phyloP scores from a whole-genome alignment of 2,797 vertebrate species.

The Alectoris magna region DNA sequence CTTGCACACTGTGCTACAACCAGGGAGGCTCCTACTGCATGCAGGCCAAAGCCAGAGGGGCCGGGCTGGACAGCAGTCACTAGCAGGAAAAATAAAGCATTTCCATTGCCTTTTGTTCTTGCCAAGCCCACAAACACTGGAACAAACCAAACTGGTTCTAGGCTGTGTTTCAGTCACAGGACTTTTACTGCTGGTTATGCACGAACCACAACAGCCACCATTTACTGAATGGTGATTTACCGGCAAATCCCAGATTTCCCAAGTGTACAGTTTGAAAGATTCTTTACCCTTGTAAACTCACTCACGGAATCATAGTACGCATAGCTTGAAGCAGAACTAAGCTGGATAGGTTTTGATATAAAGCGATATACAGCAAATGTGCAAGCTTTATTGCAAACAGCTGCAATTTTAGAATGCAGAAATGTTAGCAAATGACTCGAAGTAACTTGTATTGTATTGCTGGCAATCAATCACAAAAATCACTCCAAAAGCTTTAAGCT shows the following conservation, averaged over 20 bases:
- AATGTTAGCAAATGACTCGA: neutral
- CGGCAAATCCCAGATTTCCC: neutral
- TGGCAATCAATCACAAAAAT: neutral
- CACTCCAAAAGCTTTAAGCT: neutral
- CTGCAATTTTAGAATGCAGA: neutral
- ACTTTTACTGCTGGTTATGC: conserved; percentile 48
- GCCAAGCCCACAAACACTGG: neutral
- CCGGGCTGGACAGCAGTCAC: neutral
- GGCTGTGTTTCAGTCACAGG: neutral
- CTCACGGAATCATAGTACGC: neutral
- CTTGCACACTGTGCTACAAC: neutral
- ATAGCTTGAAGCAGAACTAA: neutral
- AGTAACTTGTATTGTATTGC: neutral
- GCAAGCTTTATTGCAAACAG: neutral
- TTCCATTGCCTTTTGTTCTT: neutral
- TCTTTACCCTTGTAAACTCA: neutral
- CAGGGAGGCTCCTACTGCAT: neutral
- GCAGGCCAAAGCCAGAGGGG: neutral
- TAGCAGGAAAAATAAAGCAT: neutral
- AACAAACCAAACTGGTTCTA: conserved; percentile 57
- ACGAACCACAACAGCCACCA: conserved; percentile 21
- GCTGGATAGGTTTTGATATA: neutral
- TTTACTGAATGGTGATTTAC: neutral
- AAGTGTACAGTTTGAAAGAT: neutral
- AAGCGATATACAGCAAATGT: neutral